Base-by-base conservation (phyloP, 2,888 invertebrate genomes). In the Aleiodes alternator region DNA sequence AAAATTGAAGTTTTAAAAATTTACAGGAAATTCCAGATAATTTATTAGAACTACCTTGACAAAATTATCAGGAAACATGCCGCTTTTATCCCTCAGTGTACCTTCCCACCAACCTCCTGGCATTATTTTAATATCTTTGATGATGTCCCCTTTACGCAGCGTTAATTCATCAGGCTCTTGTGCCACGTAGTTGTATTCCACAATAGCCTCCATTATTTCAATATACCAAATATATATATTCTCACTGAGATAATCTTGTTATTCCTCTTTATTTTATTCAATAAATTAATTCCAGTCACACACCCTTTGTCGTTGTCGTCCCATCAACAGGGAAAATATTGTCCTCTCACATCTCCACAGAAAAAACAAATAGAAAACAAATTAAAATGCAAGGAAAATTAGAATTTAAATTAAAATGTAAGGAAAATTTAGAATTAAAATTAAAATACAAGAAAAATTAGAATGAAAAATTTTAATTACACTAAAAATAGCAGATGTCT, bases 61-160 rank as follows among this genome's bases (percentile, higher is more conserved):
- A 91, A 97, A 97, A 90, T 97, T 97, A 89, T 97, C 97, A 3
- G 97, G 97, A 90, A 98, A 98, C 93, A 97, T 94, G 84, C 97
- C 97, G 78, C 93, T 93, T 85, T 94, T 93, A 76, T 96, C 96
- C 76, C 91, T 91, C 72, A 97, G 90, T 76, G 94, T 94, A n/a
- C 97, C 97, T 89, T 96, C 94, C 95, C 96, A 97, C 97, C 98
- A 98, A 77, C 97, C 97, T 73, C 95, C 96, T 38, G 94, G 92
- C 84, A 94, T 92, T 82, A 93, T 92, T 84, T 94, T 93, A 71
- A 97, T 96, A 86, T 95, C 95, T 80, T 93, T 93, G 84, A 97
- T 93, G 79, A 96, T 91, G 90, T 97, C 96, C 75, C 97, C 97
- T 84, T 95, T 95, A 81, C 93, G 92, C 80, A 97, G 92, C 59